phyloP scores from a whole-genome alignment of 2,888 invertebrate species.

The Ditula angustiorana region DNA sequence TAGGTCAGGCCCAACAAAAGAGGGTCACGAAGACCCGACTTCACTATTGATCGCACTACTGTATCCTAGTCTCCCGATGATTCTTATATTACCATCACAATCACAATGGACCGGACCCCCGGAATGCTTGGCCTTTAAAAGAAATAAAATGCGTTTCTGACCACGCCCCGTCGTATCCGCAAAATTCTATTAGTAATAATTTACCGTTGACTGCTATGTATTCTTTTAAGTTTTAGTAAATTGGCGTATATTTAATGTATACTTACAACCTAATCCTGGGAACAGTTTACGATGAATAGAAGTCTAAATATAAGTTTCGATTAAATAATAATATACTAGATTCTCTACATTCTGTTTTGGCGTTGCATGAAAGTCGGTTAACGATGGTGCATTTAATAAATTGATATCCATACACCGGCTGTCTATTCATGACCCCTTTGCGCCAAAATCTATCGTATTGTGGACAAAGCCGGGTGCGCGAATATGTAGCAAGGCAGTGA shows the following conservation, averaged over 20 bases:
- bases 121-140: conserved; percentile 51
- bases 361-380: conserved; percentile 54
- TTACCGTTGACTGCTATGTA: conserved; percentile 52
- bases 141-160: conserved; percentile 58
- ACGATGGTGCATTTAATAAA: conserved; percentile 56
- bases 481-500: conserved; percentile 75
- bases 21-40: conserved; percentile 46
- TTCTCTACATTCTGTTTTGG: conserved; percentile 51
- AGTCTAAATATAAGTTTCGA: conserved; percentile 49
- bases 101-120: conserved; percentile 71
- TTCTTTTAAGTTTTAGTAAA: conserved; percentile 45
- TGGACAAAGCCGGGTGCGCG: conserved; percentile 76
- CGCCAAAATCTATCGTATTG: conserved; percentile 54
- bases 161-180: conserved; percentile 56
- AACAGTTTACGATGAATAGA: not conserved
- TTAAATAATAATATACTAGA: conserved; percentile 42
- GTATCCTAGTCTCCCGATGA: conserved; percentile 59
- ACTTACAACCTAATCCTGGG: not conserved
- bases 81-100: conserved; percentile 69
- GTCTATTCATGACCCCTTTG: conserved; percentile 64
- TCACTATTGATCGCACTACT: conserved; percentile 64
- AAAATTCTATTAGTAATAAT: conserved; percentile 54
- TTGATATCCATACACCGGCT: conserved; percentile 52
- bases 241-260: not conserved
- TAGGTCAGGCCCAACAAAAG: conserved; percentile 70